phyloP scores from a whole-genome alignment of 2,888 invertebrate species.

The Psococerastis gibbosa region DNA sequence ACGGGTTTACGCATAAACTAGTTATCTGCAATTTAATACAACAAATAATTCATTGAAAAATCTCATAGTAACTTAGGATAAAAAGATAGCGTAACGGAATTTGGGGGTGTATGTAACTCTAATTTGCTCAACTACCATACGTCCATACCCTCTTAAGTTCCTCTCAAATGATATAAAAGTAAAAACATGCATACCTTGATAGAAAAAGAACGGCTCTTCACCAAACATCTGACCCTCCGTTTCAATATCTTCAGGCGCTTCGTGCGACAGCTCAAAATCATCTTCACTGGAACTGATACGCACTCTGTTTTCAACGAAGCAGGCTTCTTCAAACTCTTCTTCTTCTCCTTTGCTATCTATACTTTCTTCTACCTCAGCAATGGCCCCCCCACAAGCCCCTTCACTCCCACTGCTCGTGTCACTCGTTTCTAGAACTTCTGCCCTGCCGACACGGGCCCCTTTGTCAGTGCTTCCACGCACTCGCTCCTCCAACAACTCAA shows the following conservation, averaged over 20 bases:
- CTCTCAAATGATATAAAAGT: too few relatives aligned
- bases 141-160: too few relatives aligned
- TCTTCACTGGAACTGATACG: too few relatives aligned
- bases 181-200: constrained; percentile 45
- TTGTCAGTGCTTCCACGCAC: constrained; percentile 20
- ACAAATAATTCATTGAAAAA: too few relatives aligned
- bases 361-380: constrained; percentile 23
- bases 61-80: too few relatives aligned
- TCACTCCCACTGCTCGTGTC: constrained; percentile 6
- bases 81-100: too few relatives aligned
- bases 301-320: too few relatives aligned
- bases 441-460: not conserved
- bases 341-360: constrained; percentile 21
- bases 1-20: too few relatives aligned
- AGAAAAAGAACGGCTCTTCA: constrained; percentile 54
- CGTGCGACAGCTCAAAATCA: constrained; percentile 16
- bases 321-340: too few relatives aligned
- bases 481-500: constrained; percentile 42
- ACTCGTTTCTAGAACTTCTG: constrained; percentile 1
- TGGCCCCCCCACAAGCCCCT: constrained; percentile 15
- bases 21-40: too few relatives aligned
- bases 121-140: too few relatives aligned
- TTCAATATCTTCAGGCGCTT: constrained; percentile 25
- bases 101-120: too few relatives aligned
- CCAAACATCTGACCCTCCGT: constrained; percentile 19